Conservation (phyloP, 2,113 vertebrate species). For the Heterochromis multidens region DNA sequence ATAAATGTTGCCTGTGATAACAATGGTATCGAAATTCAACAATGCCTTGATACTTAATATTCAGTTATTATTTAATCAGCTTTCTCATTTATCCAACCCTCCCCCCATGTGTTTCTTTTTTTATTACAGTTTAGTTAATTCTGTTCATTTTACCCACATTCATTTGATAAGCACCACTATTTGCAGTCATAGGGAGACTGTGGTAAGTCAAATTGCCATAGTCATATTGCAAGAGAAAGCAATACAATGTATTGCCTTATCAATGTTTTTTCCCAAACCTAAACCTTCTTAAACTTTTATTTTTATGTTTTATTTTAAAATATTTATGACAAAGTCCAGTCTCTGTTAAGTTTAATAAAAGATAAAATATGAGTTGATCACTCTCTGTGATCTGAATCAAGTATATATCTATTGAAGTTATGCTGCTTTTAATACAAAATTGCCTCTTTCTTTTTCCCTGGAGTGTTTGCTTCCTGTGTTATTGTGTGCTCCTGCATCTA, state of each 20-base stretch:
- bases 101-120: not conserved
- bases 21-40: not conserved
- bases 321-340: not conserved
- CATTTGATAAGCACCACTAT: not conserved
- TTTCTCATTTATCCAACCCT: not conserved
- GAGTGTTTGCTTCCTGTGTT: not conserved
- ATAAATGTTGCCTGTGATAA: not conserved
- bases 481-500: not conserved
- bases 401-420: not conserved
- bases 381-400: not conserved
- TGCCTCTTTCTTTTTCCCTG: not conserved
- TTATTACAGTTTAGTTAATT: not conserved
- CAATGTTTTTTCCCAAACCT: not conserved
- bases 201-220: not conserved
- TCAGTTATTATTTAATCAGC: not conserved
- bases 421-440: not conserved
- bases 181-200: accelerated
- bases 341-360: not conserved
- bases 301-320: not conserved
- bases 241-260: accelerated
- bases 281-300: not conserved
- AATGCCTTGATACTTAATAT: not conserved
- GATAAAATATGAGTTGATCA: accelerated
- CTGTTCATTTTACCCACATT: not conserved
- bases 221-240: not conserved